Conservation (phyloP, 1,140 invertebrate genomes). For the Zaprionus tsacasi region DNA sequence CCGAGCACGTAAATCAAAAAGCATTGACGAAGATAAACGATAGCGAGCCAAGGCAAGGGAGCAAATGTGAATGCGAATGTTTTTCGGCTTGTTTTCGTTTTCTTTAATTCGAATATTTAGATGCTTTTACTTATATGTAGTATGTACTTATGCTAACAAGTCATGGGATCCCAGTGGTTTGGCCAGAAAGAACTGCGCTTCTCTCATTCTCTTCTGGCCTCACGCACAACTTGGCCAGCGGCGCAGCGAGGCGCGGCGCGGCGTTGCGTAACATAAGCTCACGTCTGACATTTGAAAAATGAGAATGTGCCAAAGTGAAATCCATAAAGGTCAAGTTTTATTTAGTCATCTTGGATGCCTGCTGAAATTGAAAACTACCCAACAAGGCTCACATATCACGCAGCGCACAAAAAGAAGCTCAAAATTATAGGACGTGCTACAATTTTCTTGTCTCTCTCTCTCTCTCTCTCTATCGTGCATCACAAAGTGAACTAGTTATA, state of each 20-base stretch:
- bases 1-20: conserved; percentile 69
- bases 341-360: background rate
- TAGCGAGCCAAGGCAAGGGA: background rate
- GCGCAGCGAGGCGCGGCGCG: too few species aligned
- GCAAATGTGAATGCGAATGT: background rate
- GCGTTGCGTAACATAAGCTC: conserved; percentile 4
- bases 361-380: background rate
- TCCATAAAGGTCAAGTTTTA: background rate
- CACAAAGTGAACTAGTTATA: background rate
- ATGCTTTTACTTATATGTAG: background rate
- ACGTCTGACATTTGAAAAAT: conserved; percentile 6
- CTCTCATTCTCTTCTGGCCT: background rate
- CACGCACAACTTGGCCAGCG: background rate
- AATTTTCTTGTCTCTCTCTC: background rate
- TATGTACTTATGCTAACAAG: conserved; percentile 1
- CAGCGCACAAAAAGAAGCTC: background rate
- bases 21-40: conserved; percentile 59
- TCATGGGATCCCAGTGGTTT: background rate
- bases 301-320: background rate
- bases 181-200: too few species aligned
- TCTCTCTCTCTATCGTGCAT: too few species aligned
- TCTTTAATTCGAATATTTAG: conserved; percentile 1
- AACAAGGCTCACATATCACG: background rate
- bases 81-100: background rate
- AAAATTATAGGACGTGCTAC: background rate